Evolutionary conservation across 2,888 invertebrate species (phyloP), one percentile per base, ranked within the genome.

Genomic region (Phaedon cochleariae): DNA sequence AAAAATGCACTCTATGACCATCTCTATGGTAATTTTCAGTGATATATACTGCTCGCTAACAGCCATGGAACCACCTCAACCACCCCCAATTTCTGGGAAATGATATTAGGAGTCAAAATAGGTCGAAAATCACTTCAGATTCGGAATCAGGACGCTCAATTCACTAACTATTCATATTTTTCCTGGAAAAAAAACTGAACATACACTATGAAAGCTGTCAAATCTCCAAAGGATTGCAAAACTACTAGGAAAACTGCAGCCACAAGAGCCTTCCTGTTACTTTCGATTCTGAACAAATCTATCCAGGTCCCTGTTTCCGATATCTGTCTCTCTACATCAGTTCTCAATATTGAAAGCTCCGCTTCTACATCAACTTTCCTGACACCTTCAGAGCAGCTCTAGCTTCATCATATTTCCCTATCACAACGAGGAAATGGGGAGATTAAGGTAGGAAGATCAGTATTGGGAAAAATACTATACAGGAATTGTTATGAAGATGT

Each of bases 361-460:
- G 65, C 54, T 7, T 74, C 74, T 0, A 77, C 72, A 37, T 76
- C 65, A 15, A 64, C 34, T 6, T 54, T 73, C 54, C 74, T 51
- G 34, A 57, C 48, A 46, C 62, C 45, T 66, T 68, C 52, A 78
- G 59, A 0, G 75, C 67, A 10, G 57, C 60, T 61, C 64, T 59
- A 7, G 77, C 77, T 59, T 74, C 68, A 0, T 71, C 66, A 1
- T 41, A 6, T 18, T 64, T 54, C 7, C 65, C 66, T 52, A 73
- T 74, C 73, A 74, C 74, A 9, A 76, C 31, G 15, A 64, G 67
- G 57, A 60, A 77, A 58, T 77, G 77, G 0, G 77, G 77, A 9
- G 73, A 66, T 83, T 91, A 91, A n/a, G 90, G 90, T 76, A 90
- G 83, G 76, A 87, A 87, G 51, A 80, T 12, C 79, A 90, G 87